These are phyloP conservation scores for Thunnus maccoyii DNA, from an alignment of 2,113 vertebrate genomes.

Conservation along the genomic window DNA sequence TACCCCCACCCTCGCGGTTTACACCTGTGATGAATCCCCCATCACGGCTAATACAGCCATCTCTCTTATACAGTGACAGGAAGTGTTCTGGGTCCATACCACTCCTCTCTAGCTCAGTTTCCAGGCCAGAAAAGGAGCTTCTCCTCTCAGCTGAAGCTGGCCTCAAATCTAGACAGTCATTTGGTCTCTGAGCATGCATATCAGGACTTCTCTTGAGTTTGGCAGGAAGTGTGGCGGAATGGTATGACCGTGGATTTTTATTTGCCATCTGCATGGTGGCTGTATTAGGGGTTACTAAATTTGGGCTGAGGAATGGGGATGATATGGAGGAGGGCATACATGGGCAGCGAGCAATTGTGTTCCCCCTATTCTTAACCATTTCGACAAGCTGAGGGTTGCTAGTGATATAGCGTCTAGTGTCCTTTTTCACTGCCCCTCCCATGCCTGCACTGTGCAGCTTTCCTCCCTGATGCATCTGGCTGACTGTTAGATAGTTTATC, in stretches of 20 bases:
- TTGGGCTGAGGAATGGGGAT: conserved; percentile 75
- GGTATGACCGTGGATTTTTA: conserved; percentile 67
- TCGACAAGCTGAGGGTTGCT: conserved; percentile 82
- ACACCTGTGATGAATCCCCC: conserved; percentile 32
- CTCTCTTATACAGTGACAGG: conserved; percentile 70
- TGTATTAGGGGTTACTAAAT: conserved; percentile 55
- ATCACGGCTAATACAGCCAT: conserved; percentile 55
- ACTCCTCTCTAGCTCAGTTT: conserved; percentile 73
- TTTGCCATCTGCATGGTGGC: conserved; percentile 56
- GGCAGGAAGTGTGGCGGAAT: conserved; percentile 84
- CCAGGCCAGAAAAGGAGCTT: conserved; percentile 81
- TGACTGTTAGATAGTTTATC: conserved; percentile 85
- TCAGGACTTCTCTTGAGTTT: conserved; percentile 83
- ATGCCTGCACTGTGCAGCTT: conserved; percentile 81
- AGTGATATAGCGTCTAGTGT: conserved; percentile 79
- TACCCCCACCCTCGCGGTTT: conserved; percentile 47
- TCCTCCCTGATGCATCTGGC: conserved; percentile 85
- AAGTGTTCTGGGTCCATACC: conserved; percentile 74
- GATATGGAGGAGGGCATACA: conserved; percentile 79
- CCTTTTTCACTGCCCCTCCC: conserved; percentile 81
- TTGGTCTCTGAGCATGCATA: conserved; percentile 68
- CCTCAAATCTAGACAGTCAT: conserved; percentile 68
- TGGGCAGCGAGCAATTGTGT: conserved; percentile 72
- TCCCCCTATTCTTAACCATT: conserved; percentile 78
- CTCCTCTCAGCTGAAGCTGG: conserved; percentile 69